Evolutionary conservation across 2,797 vertebrate genomes (phyloP).

Genomic region (Acanthopagrus latus): DNA sequence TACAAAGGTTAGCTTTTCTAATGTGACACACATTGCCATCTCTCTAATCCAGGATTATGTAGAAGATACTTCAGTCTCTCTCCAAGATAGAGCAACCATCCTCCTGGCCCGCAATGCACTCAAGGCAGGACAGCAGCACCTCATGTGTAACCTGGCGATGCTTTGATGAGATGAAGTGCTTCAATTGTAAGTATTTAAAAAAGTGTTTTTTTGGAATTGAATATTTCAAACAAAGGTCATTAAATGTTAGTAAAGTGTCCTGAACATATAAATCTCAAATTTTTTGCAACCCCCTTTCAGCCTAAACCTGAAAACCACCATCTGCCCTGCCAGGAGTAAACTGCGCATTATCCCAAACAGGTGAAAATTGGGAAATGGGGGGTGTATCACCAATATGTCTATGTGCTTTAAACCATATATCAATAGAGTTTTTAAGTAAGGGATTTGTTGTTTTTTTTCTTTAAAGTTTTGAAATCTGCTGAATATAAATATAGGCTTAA

Average conservation of each 20-base stretch:
- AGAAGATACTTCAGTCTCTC: too few relatives aligned
- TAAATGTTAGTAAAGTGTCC: not conserved
- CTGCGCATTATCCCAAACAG: constrained; percentile 6
- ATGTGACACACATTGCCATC: too few relatives aligned
- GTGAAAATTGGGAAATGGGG: constrained; percentile 14
- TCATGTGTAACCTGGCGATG: too few relatives aligned
- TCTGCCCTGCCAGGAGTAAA: too few relatives aligned
- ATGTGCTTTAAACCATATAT: constrained; percentile 21
- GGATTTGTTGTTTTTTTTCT: not conserved
- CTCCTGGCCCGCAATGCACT: too few relatives aligned
- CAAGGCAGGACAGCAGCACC: too few relatives aligned
- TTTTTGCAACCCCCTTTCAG: not conserved
- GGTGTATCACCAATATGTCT: constrained; percentile 19
- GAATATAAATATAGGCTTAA: too few relatives aligned
- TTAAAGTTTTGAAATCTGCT: too few relatives aligned
- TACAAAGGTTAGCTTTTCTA: too few relatives aligned
- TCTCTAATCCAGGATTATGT: too few relatives aligned
- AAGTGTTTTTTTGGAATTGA: not conserved
- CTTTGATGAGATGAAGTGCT: not conserved
- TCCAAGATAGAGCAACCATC: too few relatives aligned
- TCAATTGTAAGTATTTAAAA: not conserved
- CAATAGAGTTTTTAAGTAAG: not conserved
- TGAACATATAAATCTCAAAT: constrained; percentile 17
- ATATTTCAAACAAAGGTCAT: not conserved
- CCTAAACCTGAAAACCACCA: constrained; percentile 4